Percentiles rank a stretch among this genome's conserved stretches.
phyloP scores from a whole-genome alignment of 2,888 invertebrate genomes.

The Hylaea fasciaria region DNA sequence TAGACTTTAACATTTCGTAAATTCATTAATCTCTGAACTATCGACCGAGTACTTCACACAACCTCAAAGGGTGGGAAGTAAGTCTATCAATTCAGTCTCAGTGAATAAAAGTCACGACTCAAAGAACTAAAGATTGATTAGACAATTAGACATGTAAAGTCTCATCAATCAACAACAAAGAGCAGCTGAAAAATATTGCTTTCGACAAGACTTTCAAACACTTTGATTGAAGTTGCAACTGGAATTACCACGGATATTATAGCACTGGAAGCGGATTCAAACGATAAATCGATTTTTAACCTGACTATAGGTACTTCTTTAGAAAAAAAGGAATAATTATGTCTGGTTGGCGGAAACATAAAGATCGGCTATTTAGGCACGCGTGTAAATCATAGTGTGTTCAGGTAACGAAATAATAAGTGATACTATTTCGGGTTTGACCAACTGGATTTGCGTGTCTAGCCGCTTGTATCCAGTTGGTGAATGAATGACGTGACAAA shows the following conservation, averaged over 20 bases:
- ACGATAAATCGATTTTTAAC: too few species aligned
- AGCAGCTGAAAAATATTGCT: slow-evolving; percentile 36
- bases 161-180: slow-evolving; percentile 40
- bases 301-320: too few species aligned
- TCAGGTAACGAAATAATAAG: too few species aligned
- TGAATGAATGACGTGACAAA: too few species aligned
- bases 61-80: slow-evolving; percentile 21
- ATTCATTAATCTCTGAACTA: background rate
- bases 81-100: slow-evolving; percentile 25
- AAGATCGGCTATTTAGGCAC: too few species aligned
- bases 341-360: too few species aligned
- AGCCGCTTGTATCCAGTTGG: too few species aligned
- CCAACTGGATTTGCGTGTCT: too few species aligned
- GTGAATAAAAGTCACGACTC: slow-evolving; percentile 31
- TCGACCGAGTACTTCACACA: background rate
- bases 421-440: too few species aligned
- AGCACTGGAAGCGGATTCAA: background rate
- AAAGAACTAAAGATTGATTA: slow-evolving; percentile 33
- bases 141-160: slow-evolving; percentile 31
- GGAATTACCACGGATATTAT: background rate
- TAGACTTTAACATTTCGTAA: background rate
- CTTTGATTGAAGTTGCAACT: slow-evolving; percentile 26
- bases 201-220: slow-evolving; percentile 37
- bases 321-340: too few species aligned
- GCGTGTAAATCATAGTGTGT: too few species aligned